Base-by-base conservation (phyloP, 2,113 vertebrate genomes). In the Nothobranchius kuhntae region DNA sequence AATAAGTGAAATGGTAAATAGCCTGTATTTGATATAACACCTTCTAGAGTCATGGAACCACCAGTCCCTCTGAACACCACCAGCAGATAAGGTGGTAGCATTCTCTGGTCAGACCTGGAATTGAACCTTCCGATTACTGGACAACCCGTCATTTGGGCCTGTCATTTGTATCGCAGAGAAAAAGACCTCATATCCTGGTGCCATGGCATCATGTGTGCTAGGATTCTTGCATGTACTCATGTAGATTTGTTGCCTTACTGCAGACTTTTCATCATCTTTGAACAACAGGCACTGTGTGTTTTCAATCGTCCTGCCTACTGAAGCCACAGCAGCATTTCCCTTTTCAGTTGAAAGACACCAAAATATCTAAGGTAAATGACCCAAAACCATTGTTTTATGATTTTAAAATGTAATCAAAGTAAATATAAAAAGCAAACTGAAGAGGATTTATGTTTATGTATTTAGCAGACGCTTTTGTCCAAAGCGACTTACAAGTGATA, bases 151-250 rank as follows among this genome's bases (percentile, higher is more conserved):
- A 81, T 81, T 67, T 67, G 55, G 56, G 55, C 35, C 47, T 64
- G 67, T 75, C 73, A 73, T 77, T 53, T 78, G 78, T 70, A 50
- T 36, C 52, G 57, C 30, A 64, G 57, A 71, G 52, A 73, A 77
- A 73, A 75, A 45, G 71, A 50, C 54, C 57, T 1, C 50, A 72
- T 40, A 48, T 69, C 65, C 46, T 24, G 1, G 24, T 57, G 68
- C 59, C 68, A 60, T 1, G 38, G 67, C 53, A 68, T 68, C 65
- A 77, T 79, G 57, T 71, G 75, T 80, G 82, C 56, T 56, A 78
- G 74, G 78, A 84, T 65, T 77, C 75, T 73, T 82, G 68, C 79
- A 83, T 74, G 65, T 70, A 46, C 66, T 77, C 59, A 17, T 73
- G 67, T 66, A 72, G 73, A 54, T 84, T 84, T 78, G 40, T 42